Conservation (phyloP, 1,140 invertebrate species). For the Heliconius eleuchia region DNA sequence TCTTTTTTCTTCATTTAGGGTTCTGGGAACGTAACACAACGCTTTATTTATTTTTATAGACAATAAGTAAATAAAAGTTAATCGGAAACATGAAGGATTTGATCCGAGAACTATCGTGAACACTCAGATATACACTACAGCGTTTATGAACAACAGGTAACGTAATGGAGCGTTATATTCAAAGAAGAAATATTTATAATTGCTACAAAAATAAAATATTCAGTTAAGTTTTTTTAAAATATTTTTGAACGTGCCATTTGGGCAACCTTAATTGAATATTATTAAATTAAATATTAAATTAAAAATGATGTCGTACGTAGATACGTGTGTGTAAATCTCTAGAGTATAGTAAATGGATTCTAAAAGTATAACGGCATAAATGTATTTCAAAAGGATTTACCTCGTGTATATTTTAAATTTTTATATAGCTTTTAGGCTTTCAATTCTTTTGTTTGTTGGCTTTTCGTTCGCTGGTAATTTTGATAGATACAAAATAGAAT, state of each 20-base stretch:
- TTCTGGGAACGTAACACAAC: no score
- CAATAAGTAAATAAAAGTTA: no score
- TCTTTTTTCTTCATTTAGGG: no score
- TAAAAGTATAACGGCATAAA: conserved; percentile 7
- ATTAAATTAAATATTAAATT: neutral
- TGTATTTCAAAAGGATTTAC: conserved; percentile 6
- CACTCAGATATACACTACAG: neutral
- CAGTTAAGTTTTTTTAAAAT: neutral
- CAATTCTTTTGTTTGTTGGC: neutral
- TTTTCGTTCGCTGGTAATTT: neutral
- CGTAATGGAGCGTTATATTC: neutral
- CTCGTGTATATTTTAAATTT: neutral
- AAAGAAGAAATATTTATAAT: neutral
- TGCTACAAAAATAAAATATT: neutral
- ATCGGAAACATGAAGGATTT: no score
- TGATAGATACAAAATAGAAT: neutral
- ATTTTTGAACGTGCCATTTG: neutral
- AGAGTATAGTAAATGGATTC: neutral
- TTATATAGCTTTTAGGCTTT: neutral
- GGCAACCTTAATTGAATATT: neutral
- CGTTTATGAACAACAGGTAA: no score
- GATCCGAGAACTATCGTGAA: no score
- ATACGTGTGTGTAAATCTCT: neutral
- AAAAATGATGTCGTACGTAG: neutral
- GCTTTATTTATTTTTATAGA: no score